Percentiles rank a stretch among this genome's conserved stretches.
Conservation (phyloP, 2,888 invertebrate species). For the Hirtodrosophila duncani region DNA sequence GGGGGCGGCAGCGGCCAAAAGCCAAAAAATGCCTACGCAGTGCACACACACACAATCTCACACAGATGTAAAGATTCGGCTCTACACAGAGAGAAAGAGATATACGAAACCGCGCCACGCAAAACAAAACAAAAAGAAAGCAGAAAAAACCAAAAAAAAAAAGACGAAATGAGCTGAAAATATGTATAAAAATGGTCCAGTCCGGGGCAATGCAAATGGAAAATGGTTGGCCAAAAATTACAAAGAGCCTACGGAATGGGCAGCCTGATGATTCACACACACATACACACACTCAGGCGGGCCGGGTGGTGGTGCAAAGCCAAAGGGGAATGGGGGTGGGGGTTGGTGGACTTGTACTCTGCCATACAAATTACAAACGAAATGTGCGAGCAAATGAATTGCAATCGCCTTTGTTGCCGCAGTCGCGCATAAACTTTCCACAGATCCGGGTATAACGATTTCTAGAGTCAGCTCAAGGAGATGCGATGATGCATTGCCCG, state of each 20-base stretch:
- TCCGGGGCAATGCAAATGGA: constrained; percentile 61
- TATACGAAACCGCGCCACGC: constrained; percentile 48
- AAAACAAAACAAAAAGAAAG: constrained; percentile 26
- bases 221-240: constrained; percentile 67
- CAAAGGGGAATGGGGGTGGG: too few relatives aligned
- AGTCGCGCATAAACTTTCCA: background rate
- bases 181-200: constrained; percentile 56
- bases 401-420: constrained; percentile 43
- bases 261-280: too few relatives aligned
- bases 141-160: constrained; percentile 15
- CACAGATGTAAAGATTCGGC: constrained; percentile 6
- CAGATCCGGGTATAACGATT: too few relatives aligned
- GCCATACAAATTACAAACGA: constrained; percentile 62
- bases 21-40: constrained; percentile 50
- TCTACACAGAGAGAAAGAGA: constrained; percentile 23
- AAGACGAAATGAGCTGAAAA: constrained; percentile 54
- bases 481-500: too few relatives aligned
- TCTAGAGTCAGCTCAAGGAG: too few relatives aligned
- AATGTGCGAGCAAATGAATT: constrained; percentile 59
- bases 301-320: background rate
- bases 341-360: too few relatives aligned
- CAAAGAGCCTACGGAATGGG: constrained; percentile 53
- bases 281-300: too few relatives aligned
- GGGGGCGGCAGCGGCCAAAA: constrained; percentile 31
- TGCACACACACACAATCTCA: constrained; percentile 9